Percentiles rank a stretch among this genome's conserved stretches.
Conservation (phyloP, 1,140 invertebrate genomes). For the Calliphora vicina region DNA sequence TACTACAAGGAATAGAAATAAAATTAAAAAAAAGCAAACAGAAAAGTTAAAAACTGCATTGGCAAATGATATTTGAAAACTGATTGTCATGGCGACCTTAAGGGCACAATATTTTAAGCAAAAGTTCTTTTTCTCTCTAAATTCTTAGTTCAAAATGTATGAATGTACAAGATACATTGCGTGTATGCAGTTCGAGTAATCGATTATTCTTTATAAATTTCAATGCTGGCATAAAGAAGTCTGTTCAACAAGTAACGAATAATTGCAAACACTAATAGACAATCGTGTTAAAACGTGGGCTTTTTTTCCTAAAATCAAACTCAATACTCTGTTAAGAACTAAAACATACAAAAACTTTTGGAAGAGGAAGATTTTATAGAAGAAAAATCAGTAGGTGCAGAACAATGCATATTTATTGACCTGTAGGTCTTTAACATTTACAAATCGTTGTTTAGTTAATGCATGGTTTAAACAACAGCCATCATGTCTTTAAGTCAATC, state of each 20-base stretch:
- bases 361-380: not conserved
- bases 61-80: not conserved
- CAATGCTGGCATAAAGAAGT: not conserved
- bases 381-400: not conserved
- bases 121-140: too few relatives aligned
- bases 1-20: not conserved
- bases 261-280: not conserved
- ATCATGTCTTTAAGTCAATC: not conserved
- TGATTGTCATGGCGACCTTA: slow-evolving; percentile 35
- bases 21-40: not conserved
- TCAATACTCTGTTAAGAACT: not conserved
- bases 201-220: not conserved
- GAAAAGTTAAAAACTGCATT: not conserved
- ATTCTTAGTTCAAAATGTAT: too few relatives aligned
- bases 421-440: not conserved
- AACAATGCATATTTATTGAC: slow-evolving; percentile 9
- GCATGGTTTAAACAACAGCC: not conserved
- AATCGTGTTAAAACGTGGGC: not conserved
- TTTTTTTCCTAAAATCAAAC: not conserved
- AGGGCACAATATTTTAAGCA: not conserved
- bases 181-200: not conserved
- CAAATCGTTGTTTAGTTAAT: slow-evolving; percentile 1
- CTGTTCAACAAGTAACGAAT: not conserved
- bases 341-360: not conserved
- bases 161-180: not conserved